Percentiles rank a stretch among this genome's conserved stretches.
phyloP scores from a whole-genome alignment of 2,797 vertebrate species.

The Manis javanica region DNA sequence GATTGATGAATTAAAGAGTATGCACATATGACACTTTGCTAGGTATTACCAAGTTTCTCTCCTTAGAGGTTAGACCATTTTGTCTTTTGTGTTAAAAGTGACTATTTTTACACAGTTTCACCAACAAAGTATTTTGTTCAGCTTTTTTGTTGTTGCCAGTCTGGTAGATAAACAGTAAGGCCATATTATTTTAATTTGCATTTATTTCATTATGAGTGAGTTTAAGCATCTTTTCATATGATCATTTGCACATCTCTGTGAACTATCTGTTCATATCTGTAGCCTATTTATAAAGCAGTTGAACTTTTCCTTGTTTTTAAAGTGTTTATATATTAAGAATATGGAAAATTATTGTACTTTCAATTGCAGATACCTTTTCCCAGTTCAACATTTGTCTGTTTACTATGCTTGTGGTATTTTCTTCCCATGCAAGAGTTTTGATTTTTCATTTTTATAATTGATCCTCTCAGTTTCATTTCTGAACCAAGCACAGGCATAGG shows the following conservation, averaged over 20 bases:
- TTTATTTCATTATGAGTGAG: background rate
- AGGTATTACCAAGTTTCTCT: background rate
- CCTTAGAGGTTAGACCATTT: background rate
- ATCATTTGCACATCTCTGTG: background rate
- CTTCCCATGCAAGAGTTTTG: background rate
- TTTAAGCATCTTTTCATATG: background rate
- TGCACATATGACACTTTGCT: background rate
- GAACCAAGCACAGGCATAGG: background rate
- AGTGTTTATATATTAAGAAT: background rate
- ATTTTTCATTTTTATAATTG: background rate
- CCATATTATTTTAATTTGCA: background rate
- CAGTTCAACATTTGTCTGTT: background rate
- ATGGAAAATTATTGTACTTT: conserved; percentile 3
- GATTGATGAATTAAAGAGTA: conserved; percentile 25
- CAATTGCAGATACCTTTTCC: background rate
- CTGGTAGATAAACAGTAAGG: background rate
- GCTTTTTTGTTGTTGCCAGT: background rate
- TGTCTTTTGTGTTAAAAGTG: background rate
- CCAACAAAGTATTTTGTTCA: background rate
- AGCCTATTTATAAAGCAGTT: background rate
- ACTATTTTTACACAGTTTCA: background rate
- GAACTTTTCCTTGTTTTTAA: background rate
- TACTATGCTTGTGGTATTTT: background rate
- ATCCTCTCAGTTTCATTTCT: background rate
- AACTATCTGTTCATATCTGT: background rate